These are phyloP conservation scores for Branchinecta sandiegonensis DNA, from an alignment of 2,888 invertebrate species.

Conservation along the genomic window DNA sequence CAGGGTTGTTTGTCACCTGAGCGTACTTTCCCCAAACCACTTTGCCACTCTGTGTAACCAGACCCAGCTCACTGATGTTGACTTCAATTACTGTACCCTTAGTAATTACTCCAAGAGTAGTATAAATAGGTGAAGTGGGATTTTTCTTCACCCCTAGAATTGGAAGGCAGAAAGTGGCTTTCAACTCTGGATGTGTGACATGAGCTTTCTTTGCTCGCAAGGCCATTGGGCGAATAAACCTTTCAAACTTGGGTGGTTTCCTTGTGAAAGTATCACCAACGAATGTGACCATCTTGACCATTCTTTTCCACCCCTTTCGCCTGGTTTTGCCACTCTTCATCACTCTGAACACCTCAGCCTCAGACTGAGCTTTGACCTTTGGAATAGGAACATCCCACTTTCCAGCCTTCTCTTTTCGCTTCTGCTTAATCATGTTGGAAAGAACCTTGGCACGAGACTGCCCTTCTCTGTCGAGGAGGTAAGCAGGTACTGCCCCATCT, in stretches of 20 bases:
- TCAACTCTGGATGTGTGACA: slow-evolving; percentile 97
- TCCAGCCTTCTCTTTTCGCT: slow-evolving; percentile 96
- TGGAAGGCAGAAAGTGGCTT: slow-evolving; percentile 91
- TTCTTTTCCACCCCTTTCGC: slow-evolving; percentile 95
- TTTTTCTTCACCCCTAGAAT: slow-evolving; percentile 99
- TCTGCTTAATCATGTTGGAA: slow-evolving; percentile 98
- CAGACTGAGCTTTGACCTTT: slow-evolving; percentile 90
- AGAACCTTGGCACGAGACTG: slow-evolving; percentile 86
- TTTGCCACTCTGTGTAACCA: slow-evolving; percentile 97
- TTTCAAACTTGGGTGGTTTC: slow-evolving; percentile 97
- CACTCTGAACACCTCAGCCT: slow-evolving; percentile 91
- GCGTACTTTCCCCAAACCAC: slow-evolving; percentile 99
- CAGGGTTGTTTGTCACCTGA: slow-evolving; percentile 97
- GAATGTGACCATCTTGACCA: slow-evolving; percentile 96
- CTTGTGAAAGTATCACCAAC: slow-evolving; percentile 97
- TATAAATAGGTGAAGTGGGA: slow-evolving; percentile 93
- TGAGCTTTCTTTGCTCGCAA: slow-evolving; percentile 92
- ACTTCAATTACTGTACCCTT: slow-evolving; percentile 97
- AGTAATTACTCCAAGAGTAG: slow-evolving; percentile 91
- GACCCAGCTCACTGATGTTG: slow-evolving; percentile 92
- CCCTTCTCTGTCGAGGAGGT: slow-evolving; percentile 90
- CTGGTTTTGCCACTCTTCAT: slow-evolving; percentile 78
- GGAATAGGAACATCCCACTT: slow-evolving; percentile 99
- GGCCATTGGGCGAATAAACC: slow-evolving; percentile 96
- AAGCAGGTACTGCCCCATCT: slow-evolving; percentile 86